phyloP scores from a whole-genome alignment of 2,113 vertebrate genomes.

The Callaeas wilsoni region DNA sequence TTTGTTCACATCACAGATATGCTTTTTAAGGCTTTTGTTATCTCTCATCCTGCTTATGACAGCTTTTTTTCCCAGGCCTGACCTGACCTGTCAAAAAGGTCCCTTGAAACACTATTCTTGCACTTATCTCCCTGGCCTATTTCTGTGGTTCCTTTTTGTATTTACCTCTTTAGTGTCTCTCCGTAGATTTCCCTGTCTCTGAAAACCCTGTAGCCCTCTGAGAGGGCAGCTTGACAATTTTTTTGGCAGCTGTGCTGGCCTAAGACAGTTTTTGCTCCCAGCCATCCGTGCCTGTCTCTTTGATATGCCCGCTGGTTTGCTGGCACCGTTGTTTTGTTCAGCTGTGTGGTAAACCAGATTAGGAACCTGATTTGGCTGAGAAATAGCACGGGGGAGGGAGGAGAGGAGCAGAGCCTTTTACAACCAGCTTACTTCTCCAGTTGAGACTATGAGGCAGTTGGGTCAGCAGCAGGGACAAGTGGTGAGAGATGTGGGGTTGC shows the following conservation, averaged over 20 bases:
- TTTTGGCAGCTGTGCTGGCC: constrained; percentile 30
- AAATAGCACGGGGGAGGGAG: not conserved
- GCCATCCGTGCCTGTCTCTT: not conserved
- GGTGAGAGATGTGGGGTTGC: accelerated
- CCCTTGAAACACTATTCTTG: not conserved
- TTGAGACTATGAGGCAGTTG: not conserved
- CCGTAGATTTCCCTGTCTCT: not conserved
- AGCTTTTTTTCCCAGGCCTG: not conserved
- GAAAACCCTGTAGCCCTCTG: not conserved
- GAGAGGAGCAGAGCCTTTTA: not conserved
- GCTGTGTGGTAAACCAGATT: not conserved
- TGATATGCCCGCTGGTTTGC: not conserved
- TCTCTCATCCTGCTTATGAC: not conserved
- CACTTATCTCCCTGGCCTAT: not conserved
- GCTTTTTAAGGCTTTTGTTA: constrained; percentile 8
- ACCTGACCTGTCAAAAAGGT: constrained; percentile 21
- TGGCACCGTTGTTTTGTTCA: constrained; percentile 5
- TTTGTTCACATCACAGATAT: not conserved
- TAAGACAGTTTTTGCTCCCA: not conserved
- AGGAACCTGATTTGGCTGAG: constrained; percentile 18
- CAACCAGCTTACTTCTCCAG: not conserved
- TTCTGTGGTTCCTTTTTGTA: constrained; percentile 11
- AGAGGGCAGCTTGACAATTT: not conserved
- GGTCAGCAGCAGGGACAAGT: not conserved
- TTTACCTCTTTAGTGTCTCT: not conserved